Evolutionary conservation across 2,113 vertebrate species (phyloP), one percentile per base, ranked within the genome.

Genomic region (Prinia subflava): DNA sequence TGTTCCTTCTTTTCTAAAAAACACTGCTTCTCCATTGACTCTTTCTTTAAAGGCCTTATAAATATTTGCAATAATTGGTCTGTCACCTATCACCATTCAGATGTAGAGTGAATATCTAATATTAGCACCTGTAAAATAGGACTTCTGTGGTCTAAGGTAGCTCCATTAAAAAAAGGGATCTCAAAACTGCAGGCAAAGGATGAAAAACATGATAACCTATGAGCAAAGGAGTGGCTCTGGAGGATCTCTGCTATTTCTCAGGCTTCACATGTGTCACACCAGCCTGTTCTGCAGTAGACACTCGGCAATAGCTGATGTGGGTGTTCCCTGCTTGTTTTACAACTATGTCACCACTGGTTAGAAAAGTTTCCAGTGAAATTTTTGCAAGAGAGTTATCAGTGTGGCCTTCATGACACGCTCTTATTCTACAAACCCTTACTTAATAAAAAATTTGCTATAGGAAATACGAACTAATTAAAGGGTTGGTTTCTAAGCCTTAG

Each of bases 1-100:
- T 69, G 83, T 80, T 78, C 33, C 31, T 68, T 85, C 87, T 86
- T 93, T 87, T 94, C 88, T 68, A 77, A 89, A 57, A 91, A 78
- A 86, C 6, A 64, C 37, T 64, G 25, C 62, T 75, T 87, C 65
- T 90, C 55, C 39, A 60, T n/a, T 60, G 42, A 86, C 21, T 55
- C 73, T 80, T 95, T 79, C 68, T 91, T 93, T 85, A 62, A 89
- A 79, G 39, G 71, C n/a, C 68, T 85, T 46, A 17, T 30, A 88
- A 83, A 67, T 64, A 88, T n/a, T 28, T 68, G 12, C 44, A 91
- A 33, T 53, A 91, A 64, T 22, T 65, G 53, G 17, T 57, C 28
- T 71, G 60, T 22, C 42, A 79, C 37, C 35, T 65, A 31, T 42
- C 30, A 41, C 49, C 11, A 68, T 31, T 71, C 18, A 70, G 25